Conservation (phyloP, 2,888 invertebrate species). For the Phengaris alcon region DNA sequence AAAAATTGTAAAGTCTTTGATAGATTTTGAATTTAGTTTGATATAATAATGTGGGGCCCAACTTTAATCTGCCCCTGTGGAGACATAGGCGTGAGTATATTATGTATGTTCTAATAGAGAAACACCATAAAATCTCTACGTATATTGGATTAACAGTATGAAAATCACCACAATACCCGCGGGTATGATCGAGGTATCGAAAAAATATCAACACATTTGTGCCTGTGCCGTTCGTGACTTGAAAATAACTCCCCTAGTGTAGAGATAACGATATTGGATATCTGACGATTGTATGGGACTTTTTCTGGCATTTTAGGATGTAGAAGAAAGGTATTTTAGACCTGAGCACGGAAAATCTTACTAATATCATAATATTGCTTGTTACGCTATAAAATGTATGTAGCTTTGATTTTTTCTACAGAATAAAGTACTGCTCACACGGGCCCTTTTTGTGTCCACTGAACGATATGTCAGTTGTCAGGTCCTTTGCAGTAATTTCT, state of each 20-base stretch:
- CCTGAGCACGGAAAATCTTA: too few relatives aligned
- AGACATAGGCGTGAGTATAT: too few relatives aligned
- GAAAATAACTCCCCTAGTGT: not conserved
- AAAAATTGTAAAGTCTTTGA: not conserved
- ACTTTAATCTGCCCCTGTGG: too few relatives aligned
- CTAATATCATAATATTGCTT: too few relatives aligned
- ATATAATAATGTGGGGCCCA: too few relatives aligned
- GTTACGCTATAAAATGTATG: too few relatives aligned
- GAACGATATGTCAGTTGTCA: not conserved
- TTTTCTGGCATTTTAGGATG: not conserved
- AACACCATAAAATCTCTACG: not conserved
- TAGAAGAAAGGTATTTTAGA: not conserved
- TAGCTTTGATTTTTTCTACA: too few relatives aligned
- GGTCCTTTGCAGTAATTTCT: conserved; percentile 9
- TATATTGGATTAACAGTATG: not conserved
- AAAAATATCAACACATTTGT: not conserved
- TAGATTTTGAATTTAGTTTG: not conserved
- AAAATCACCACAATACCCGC: not conserved
- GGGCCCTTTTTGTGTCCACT: not conserved
- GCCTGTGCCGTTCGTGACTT: not conserved
- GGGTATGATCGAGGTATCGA: not conserved
- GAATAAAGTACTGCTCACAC: too few relatives aligned
- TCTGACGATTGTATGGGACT: not conserved
- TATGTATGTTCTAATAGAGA: not conserved
- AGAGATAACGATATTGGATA: not conserved